phyloP scores from a whole-genome alignment of 2,888 invertebrate species.

The Hirtodrosophila histrioides region DNA sequence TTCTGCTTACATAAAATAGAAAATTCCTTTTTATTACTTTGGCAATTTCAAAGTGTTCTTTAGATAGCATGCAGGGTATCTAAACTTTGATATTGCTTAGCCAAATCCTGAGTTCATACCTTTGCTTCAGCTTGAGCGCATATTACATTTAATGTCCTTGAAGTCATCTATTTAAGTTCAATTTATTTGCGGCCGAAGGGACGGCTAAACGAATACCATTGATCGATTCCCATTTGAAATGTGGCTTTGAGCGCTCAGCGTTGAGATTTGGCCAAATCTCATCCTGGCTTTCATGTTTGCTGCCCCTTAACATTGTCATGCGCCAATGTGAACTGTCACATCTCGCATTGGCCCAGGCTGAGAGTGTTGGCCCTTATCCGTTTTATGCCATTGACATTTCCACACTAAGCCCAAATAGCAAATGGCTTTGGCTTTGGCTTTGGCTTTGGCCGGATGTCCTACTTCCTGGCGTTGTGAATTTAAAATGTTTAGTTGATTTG shows the following conservation, averaged over 20 bases:
- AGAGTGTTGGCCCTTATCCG: slow-evolving; percentile 60
- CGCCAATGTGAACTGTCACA: slow-evolving; percentile 71
- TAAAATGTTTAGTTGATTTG: slow-evolving; percentile 52
- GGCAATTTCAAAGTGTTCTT: not conserved
- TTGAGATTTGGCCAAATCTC: slow-evolving; percentile 69
- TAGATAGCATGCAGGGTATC: slow-evolving; percentile 17
- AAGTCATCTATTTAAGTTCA: slow-evolving; percentile 76
- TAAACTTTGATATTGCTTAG: not conserved
- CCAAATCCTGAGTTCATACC: slow-evolving; percentile 21
- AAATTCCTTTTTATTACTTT: not conserved
- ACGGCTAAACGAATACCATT: slow-evolving; percentile 63
- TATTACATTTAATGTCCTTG: slow-evolving; percentile 71
- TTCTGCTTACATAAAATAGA: not conserved
- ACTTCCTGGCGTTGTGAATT: slow-evolving; percentile 24
- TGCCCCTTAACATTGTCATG: slow-evolving; percentile 57
- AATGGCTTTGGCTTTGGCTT: slow-evolving; percentile 47
- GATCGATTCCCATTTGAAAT: slow-evolving; percentile 67
- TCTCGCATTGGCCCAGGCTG: slow-evolving; percentile 31
- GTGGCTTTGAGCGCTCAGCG: slow-evolving; percentile 42
- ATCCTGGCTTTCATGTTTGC: slow-evolving; percentile 54
- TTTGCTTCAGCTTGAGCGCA: slow-evolving; percentile 38
- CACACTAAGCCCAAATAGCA: slow-evolving; percentile 61
- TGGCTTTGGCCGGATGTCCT: slow-evolving; percentile 35
- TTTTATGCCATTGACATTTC: slow-evolving; percentile 73
- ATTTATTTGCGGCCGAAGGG: slow-evolving; percentile 71